Evolutionary conservation across 2,797 vertebrate species (phyloP), one percentile per base, ranked within the genome.

Genomic region (Mormyrops boulengeri): DNA sequence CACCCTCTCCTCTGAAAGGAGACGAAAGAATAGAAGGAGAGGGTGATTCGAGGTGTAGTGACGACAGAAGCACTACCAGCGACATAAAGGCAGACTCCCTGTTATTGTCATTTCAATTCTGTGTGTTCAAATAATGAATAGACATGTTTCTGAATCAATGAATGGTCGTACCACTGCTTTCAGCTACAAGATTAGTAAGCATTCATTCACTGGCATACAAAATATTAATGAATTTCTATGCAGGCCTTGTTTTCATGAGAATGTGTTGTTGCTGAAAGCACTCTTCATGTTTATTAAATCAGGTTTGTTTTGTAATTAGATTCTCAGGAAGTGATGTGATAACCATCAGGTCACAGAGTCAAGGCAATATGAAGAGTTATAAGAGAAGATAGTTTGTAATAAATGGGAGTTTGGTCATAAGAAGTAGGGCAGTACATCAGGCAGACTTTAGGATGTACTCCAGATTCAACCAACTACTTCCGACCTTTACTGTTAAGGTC

Each of bases 1-100:
- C 91, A 97, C 96, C 69, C 98, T 96, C 92, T 97, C 97, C 95
- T 98, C 98, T 99, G 95, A 89, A 55, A 86, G 87, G 49, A 3
- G 1, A 89, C 89, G 11, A 91, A 49, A 22, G 44, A 41, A 41
- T 49, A 11, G 9, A 69, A 86, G 17, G 50, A 77, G 17, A n/a
- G 5, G 49, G 34, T 22, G 73, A 89, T 19, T 55, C 1, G 14
- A 34, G 19, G 52, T 22, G 17, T 52, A 22, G 47, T 14, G 12
- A 73, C 2, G 4, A 73, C 26, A 73, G 66, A 73, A 73, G 66
- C 66, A 38, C 66, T 38, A 38, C 66, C 34, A 38, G 66, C 4
- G 4, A 73, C 12, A 34, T 14, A 73, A 73, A 73, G 12, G 66
- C 11, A 38, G 66, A 73, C 66, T 73, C 30, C 66, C 30, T 2